These are phyloP conservation scores for Drosophila murphyi DNA, from an alignment of 1,140 invertebrate species.

Conservation along the genomic window DNA sequence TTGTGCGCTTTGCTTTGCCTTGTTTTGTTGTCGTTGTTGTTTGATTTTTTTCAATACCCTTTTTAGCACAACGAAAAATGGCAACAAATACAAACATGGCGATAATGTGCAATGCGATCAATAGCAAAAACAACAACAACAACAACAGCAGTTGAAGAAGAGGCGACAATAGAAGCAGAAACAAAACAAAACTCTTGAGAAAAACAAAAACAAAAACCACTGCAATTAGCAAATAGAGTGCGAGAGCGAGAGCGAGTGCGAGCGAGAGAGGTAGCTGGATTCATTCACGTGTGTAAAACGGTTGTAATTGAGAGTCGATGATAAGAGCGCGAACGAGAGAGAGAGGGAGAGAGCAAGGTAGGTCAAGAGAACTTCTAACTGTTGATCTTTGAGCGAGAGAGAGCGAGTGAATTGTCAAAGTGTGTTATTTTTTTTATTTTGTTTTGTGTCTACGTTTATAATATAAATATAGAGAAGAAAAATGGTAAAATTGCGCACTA, in stretches of 20 bases:
- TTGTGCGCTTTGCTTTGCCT: slow-evolving; percentile 7
- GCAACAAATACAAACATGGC: slow-evolving; percentile 79
- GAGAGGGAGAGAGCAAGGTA: slow-evolving; percentile 5
- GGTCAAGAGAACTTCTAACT: slow-evolving; percentile 9
- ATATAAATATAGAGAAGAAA: slow-evolving; percentile 56
- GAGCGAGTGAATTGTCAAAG: slow-evolving; percentile 19
- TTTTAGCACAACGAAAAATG: slow-evolving; percentile 59
- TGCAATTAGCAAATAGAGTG: slow-evolving; percentile 34
- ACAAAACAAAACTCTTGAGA: slow-evolving; percentile 40
- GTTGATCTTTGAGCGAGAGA: slow-evolving; percentile 20
- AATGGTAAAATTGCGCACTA: slow-evolving; percentile 78
- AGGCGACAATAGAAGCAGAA: slow-evolving; percentile 39
- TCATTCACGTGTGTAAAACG: slow-evolving; percentile 47
- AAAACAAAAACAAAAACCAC: slow-evolving; percentile 19
- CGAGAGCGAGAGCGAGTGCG: neutral
- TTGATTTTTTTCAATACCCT: slow-evolving; percentile 32
- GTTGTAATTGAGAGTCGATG: slow-evolving; percentile 38
- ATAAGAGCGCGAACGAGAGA: slow-evolving; percentile 22
- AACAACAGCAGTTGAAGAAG: slow-evolving; percentile 36
- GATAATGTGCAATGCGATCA: slow-evolving; percentile 74
- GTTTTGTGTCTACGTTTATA: slow-evolving; percentile 39
- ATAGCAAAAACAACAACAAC: slow-evolving; percentile 60
- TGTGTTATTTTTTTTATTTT: slow-evolving; percentile 39
- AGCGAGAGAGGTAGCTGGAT: neutral
- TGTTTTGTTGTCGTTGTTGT: slow-evolving; percentile 1